Base-by-base conservation (phyloP, 2,888 invertebrate species). In the Heteromurus nitidus region DNA sequence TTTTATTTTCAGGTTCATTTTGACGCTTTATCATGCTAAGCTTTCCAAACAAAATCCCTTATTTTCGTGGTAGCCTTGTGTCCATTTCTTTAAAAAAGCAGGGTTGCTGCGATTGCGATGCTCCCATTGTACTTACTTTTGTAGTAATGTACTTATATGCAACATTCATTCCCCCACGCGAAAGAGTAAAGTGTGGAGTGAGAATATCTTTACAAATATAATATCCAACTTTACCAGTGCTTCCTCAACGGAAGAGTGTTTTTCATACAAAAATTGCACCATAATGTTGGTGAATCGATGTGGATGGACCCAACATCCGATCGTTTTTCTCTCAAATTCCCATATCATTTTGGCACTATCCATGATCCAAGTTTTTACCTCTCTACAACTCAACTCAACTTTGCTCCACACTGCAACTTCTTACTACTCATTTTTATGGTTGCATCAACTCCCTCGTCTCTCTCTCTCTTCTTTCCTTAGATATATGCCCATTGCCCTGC, bases 211-310 rank as follows among this genome's bases (percentile, higher is more conserved):
- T n/a, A n/a, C n/a, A n/a, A n/a, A n/a, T n/a, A n/a, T n/a, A n/a
- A n/a, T n/a, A n/a, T n/a, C n/a, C n/a, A n/a, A n/a, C 18, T 20
- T 44, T 44, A 2, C n/a, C 44, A n/a, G 16, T 36, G 20, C 50
- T 50, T 50, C 36, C 22, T 22, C 3, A 50, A 50, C 18, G 26
- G 26, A 55, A 83, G 79, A 86, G 84, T 84, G 82, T 85, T 85
- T 84, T 84, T 84, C 79, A 80, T 84, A 80, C 79, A 82, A 81
- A 85, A 86, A 86, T 85, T 82, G 84, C 67, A 80, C 80, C 84
- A 82, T 84, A 85, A 84, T 86, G 77, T 80, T 65, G 18, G 20
- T n/a, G 58, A 67, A 28, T 68, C n/a, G 67, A 67, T 47, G 11
- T 55, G 76, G 82, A 82, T 80, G 77, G 79, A 82, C 79, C 80